Evolutionary conservation across 2,888 invertebrate genomes (phyloP).

Genomic region (Troilus luridus): DNA sequence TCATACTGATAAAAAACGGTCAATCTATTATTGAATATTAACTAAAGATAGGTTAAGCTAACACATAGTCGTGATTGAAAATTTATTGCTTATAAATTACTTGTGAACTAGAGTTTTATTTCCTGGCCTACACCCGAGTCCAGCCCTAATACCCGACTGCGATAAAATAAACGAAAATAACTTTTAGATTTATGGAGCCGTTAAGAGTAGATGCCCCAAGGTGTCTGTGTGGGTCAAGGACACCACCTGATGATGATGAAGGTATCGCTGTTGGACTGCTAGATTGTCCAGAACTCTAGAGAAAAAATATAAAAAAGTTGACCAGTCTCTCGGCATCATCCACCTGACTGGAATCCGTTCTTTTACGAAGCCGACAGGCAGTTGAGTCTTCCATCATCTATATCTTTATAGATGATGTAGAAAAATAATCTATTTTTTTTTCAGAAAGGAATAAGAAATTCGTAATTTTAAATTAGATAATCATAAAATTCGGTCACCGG

Average conservation of each 20-base stretch:
- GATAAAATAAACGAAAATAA: conserved; percentile 38
- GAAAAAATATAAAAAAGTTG: conserved; percentile 6
- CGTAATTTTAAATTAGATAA: not conserved
- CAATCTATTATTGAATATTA: not conserved
- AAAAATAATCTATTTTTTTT: not conserved
- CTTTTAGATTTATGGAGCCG: conserved; percentile 31
- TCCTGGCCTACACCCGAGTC: not conserved
- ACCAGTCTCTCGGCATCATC: conserved; percentile 23
- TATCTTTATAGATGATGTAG: not conserved
- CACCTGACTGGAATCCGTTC: conserved; percentile 1
- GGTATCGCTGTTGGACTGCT: not conserved
- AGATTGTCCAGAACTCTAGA: not conserved
- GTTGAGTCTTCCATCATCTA: not conserved
- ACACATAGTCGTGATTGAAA: not conserved
- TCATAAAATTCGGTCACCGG: not conserved
- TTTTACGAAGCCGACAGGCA: not conserved
- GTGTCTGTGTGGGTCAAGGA: conserved; percentile 36
- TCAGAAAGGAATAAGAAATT: not conserved
- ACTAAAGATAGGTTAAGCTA: not conserved
- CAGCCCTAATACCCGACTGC: not conserved
- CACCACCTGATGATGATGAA: not conserved
- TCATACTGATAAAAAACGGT: not conserved
- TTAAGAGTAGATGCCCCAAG: not conserved
- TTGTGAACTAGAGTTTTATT: not conserved
- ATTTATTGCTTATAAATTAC: not conserved